Evolutionary conservation across 2,113 vertebrate species (phyloP), one percentile per base, ranked within the genome.

Genomic region (Chionodraco myersi): DNA sequence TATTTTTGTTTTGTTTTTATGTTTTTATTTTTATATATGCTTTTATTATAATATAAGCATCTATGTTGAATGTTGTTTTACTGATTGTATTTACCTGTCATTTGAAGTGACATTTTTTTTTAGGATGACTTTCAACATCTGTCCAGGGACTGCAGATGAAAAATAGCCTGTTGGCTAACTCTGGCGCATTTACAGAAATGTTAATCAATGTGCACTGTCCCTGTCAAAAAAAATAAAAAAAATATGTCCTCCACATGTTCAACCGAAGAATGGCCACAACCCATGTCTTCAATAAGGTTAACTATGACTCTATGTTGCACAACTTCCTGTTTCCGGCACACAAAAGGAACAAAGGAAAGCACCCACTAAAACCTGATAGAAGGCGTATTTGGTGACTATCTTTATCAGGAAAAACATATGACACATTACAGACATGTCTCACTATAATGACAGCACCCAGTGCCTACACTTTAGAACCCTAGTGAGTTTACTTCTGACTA

Each of bases 321-420:
- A 63, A 58, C 64, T 70, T 88, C 74, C 73, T 67, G 60, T 87
- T 90, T 83, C 63, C 6, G 5, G 11, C 34, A 48, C 47, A 48
- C 47, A 82, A 18, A 70, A 1, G 49, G 70, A 10, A 56, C 21
- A 48, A 82, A 61, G 23, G 26, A 56, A 82, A 83, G 84, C 41
- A 44, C 44, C 48, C 16, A 58, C 57, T 71, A 26, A 54, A 54
- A 57, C 9, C 12, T 21, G 83, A 83, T 65, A 73, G 16, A 45
- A 62, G 21, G 45, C 2, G 21, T 64, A 34, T 45, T 61, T 58
- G 48, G 23, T 12, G 45, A 59, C 41, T 41, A 61, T 53, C 48
- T 77, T 78, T 53, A 86, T 84, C 73, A 69, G 56, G 18, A 41
- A 52, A 10, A 83, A 52, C 56, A 54, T 49, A 30, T 30, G 8